Base-by-base conservation (phyloP, 1,140 invertebrate genomes). In the Calephelis virginiensis region DNA sequence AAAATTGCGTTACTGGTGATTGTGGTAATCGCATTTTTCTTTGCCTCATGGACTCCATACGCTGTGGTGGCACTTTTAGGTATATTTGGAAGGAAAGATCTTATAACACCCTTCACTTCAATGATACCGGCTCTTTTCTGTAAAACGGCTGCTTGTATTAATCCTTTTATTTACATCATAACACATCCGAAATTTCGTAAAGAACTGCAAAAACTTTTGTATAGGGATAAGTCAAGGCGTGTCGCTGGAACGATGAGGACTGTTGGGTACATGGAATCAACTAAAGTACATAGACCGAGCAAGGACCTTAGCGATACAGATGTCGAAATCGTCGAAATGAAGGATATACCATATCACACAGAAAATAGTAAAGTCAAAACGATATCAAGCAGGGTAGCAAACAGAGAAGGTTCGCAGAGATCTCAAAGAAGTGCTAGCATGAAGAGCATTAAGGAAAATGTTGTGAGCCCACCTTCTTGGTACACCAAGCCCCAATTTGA, bases 71-170 rank as follows among this genome's bases (percentile, higher is more conserved):
- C 96, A 10, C 91, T 96, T 11, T 86, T 96, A 8, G 96, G 95
- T 0, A 94, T 96, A 66, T 94, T 93, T 67, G 95, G 94, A 8
- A 81, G 89, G 62, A 92, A 93, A 68, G 76, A 94, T 38, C 76
- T 93, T 6, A 92, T 96, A 11, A 94, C 94, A 0, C 95, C 95
- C 0, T 71, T 94, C 12, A 80, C 90, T 1, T 96, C 95, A 0
- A 95, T 96, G 94, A 90, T 96, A 11, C 95, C 95, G 0, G 95
- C 95, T 0, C 84, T 96, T 13, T 95, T 95, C 79, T 95, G 95
- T 82, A 96, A 96, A 81, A 93, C 93, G 0, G 94, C 95, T 0
- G 94, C 94, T 61, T 95, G 94, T 73, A 92, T 96, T 46, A 95
- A 96, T 84, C 95, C 95, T 2, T 96, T 94, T 75, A 89, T 96